Conservation (phyloP, 1,140 invertebrate genomes). For the Drosophila cardini region DNA sequence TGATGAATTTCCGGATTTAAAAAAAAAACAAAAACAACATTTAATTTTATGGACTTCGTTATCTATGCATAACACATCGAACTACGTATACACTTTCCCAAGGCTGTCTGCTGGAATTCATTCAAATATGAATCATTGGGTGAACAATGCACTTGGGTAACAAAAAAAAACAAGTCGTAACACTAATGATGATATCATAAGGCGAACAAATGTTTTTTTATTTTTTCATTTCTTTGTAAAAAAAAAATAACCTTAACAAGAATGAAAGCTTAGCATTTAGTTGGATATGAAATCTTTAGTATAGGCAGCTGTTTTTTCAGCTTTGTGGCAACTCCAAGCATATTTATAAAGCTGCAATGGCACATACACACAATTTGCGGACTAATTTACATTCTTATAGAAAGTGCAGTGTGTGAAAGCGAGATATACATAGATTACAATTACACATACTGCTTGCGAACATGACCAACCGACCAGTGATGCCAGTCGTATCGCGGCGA, state of each 20-base stretch:
- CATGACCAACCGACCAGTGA: neutral
- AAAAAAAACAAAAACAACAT: constrained; percentile 30
- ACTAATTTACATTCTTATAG: neutral
- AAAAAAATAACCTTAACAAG: neutral
- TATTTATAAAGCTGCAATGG: neutral
- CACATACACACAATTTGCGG: neutral
- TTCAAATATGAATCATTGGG: constrained; percentile 8
- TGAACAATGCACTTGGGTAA: neutral
- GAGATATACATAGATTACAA: neutral
- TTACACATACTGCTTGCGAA: neutral
- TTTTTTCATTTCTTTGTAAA: neutral
- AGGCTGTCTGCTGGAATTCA: constrained; percentile 9
- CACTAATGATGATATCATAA: constrained; percentile 15
- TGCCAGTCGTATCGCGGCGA: neutral
- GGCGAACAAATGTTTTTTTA: constrained; percentile 5
- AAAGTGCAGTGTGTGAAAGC: neutral
- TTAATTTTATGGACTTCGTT: constrained; percentile 22
- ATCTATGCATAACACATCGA: constrained; percentile 24
- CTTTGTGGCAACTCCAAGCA: constrained; percentile 1
- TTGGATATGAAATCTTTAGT: neutral
- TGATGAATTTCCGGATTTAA: constrained; percentile 39
- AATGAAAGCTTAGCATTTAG: neutral
- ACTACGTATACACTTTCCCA: constrained; percentile 35
- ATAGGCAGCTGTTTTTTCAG: neutral
- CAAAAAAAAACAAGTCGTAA: constrained; percentile 3